A percentile compares a stretch with the other conserved stretches of the same genome.
Conservation (phyloP, 2,113 vertebrate species). For the Pristiophorus japonicus region DNA sequence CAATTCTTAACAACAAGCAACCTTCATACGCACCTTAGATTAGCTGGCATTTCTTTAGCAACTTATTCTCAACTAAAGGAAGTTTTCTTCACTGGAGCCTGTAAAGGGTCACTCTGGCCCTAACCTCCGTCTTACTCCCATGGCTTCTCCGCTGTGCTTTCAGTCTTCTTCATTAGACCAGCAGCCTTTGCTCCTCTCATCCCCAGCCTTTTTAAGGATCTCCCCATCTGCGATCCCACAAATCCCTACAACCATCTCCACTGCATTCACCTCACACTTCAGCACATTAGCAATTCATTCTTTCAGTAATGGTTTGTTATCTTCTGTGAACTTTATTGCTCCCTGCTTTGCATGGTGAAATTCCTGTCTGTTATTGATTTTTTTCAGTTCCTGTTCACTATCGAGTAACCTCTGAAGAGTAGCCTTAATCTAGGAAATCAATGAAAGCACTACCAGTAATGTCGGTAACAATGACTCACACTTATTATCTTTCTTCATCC, state of each 20-base stretch:
- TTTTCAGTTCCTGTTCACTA: slow-evolving; percentile 34
- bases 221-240: background rate
- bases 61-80: background rate
- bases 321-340: slow-evolving; percentile 22
- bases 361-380: slow-evolving; percentile 28
- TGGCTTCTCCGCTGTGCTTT: background rate
- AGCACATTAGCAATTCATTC: background rate
- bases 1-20: background rate
- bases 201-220: background rate
- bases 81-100: background rate
- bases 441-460: slow-evolving; percentile 10
- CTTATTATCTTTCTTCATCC: background rate
- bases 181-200: background rate
- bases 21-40: background rate
- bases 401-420: background rate
- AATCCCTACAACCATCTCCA: too few species aligned
- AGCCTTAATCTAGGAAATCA: slow-evolving; percentile 24
- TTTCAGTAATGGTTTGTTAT: slow-evolving; percentile 9
- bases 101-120: background rate
- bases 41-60: background rate
- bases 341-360: background rate
- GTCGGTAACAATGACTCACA: slow-evolving; percentile 19
- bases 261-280: background rate
- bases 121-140: background rate
- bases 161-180: background rate